Conservation (phyloP, 2,113 vertebrate species). For the Oncorhynchus masou region DNA sequence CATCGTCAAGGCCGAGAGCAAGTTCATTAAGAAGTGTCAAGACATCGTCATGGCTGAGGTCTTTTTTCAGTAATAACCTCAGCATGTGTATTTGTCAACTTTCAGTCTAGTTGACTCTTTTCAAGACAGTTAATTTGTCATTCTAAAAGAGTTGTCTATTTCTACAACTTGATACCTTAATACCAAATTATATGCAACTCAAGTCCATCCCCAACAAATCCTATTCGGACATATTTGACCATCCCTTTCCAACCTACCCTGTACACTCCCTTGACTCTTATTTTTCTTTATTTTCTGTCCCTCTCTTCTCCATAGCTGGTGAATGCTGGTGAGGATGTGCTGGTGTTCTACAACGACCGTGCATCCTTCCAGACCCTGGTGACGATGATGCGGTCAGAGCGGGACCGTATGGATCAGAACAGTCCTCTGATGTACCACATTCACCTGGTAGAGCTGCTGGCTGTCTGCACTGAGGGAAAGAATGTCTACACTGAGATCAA, state of each 20-base stretch:
- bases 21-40: conserved; percentile 99
- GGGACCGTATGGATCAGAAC: conserved; percentile 95
- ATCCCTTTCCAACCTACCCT: too few species aligned
- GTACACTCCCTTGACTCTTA: background rate
- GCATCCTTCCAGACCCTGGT: conserved; percentile 97
- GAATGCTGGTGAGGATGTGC: conserved; percentile 93
- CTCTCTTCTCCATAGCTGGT: conserved; percentile 76
- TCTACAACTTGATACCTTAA: too few species aligned
- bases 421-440: conserved; percentile 98
- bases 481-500: conserved; percentile 99
- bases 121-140: too few species aligned
- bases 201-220: too few species aligned
- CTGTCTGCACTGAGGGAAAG: conserved; percentile 96
- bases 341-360: conserved; percentile 98
- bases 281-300: background rate
- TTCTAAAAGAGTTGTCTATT: too few species aligned
- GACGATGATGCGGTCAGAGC: conserved; percentile 96
- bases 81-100: conserved; percentile 76
- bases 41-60: conserved; percentile 99
- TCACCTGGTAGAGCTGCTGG: conserved; percentile 93
- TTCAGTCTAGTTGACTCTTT: too few species aligned
- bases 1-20: conserved; percentile 96
- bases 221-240: too few species aligned
- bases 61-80: conserved; percentile 91
- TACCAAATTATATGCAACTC: too few species aligned